Conservation (phyloP, 2,888 invertebrate genomes). For the Dolichopus griseipennis region DNA sequence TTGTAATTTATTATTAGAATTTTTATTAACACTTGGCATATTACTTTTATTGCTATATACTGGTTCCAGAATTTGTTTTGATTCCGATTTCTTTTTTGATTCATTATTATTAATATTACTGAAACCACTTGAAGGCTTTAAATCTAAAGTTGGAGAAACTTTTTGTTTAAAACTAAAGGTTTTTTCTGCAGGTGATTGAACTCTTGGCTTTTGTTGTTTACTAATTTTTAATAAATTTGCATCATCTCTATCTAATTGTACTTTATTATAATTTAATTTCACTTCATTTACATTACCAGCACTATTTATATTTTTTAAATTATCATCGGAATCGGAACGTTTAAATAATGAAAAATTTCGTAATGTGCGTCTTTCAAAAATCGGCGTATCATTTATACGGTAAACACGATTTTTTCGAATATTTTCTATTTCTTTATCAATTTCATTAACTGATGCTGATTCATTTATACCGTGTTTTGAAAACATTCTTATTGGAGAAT, state of each 20-base stretch:
- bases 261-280: background rate
- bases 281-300: background rate
- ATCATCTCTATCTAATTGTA: background rate
- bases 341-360: constrained; percentile 21
- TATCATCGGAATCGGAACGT: constrained; percentile 37
- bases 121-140: constrained; percentile 22
- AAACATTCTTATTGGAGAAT: constrained; percentile 23
- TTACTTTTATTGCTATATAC: background rate
- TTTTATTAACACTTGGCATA: background rate
- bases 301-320: constrained; percentile 25
- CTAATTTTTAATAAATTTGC: constrained; percentile 7
- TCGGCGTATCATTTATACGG: constrained; percentile 42
- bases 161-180: constrained; percentile 24
- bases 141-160: constrained; percentile 24
- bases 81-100: background rate
- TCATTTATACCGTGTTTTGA: constrained; percentile 24
- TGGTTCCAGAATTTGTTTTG: background rate
- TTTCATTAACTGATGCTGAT: constrained; percentile 27
- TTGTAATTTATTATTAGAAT: background rate
- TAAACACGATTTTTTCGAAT: constrained; percentile 24
- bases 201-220: constrained; percentile 8
- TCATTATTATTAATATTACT: background rate
- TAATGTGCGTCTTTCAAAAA: constrained; percentile 34
- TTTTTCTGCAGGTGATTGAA: constrained; percentile 20
- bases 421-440: constrained; percentile 8